These are phyloP conservation scores for Cabera pusaria DNA, from an alignment of 2,888 invertebrate genomes.

Conservation along the genomic window DNA sequence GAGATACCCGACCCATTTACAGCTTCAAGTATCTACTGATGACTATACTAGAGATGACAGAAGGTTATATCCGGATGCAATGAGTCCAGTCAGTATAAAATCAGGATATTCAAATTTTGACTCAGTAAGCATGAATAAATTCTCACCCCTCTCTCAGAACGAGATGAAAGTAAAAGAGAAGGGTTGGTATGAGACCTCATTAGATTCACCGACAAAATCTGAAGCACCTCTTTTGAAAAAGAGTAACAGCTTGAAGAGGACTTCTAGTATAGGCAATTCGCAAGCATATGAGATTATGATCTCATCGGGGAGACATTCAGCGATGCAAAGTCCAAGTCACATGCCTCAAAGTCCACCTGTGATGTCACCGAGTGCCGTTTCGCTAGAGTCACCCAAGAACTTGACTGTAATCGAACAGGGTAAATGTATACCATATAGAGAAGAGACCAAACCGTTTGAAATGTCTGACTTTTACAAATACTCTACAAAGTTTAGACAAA, in stretches of 20 bases:
- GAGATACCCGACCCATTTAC: slow-evolving; percentile 66
- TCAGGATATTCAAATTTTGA: slow-evolving; percentile 73
- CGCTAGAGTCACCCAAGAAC: slow-evolving; percentile 91
- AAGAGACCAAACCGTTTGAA: slow-evolving; percentile 98
- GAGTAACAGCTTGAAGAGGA: slow-evolving; percentile 76
- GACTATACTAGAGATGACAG: slow-evolving; percentile 63
- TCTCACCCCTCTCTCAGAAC: slow-evolving; percentile 66
- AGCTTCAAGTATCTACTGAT: slow-evolving; percentile 73
- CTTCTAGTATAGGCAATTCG: slow-evolving; percentile 81
- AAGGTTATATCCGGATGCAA: slow-evolving; percentile 57
- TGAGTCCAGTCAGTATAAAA: slow-evolving; percentile 72
- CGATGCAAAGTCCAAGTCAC: slow-evolving; percentile 70
- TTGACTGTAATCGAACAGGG: slow-evolving; percentile 94
- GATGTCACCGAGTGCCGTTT: slow-evolving; percentile 75
- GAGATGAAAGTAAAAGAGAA: slow-evolving; percentile 81
- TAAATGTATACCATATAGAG: slow-evolving; percentile 95
- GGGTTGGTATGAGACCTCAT: slow-evolving; percentile 87
- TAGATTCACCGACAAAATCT: slow-evolving; percentile 82
- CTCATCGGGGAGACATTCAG: slow-evolving; percentile 69
- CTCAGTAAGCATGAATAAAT: slow-evolving; percentile 69
- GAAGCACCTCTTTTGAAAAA: slow-evolving; percentile 61
- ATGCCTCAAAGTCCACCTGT: slow-evolving; percentile 63
- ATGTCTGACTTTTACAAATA: slow-evolving; percentile 99
- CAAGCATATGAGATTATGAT: slow-evolving; percentile 76
- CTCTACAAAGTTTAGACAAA: slow-evolving; percentile 94